Base-by-base conservation (phyloP, 1,140 invertebrate genomes). In the Holotrichia oblita region DNA sequence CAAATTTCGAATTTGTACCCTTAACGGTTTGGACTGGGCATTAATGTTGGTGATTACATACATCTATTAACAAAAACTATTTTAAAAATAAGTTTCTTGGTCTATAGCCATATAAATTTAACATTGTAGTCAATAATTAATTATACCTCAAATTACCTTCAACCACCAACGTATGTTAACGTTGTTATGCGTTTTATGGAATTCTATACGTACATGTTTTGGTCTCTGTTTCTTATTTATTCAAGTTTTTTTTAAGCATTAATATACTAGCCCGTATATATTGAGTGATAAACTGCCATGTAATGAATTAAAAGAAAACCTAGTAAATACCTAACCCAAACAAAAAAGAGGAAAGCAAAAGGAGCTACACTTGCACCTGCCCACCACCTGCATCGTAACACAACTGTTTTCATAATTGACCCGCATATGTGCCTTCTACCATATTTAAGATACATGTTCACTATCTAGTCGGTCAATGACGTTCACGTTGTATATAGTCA, bases 331-430 rank as follows among this genome's bases (percentile, higher is more conserved):
- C 9, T 22, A 69, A n/a, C n/a, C n/a, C 27, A 69, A 69, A 24
- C 20, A 14, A 34, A 9, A 24, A 69, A 9, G 61, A 14, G 9
- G 9, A 69, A 34, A 27, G 14, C 3, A 7, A 69, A 34, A 69
- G 22, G 14, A 69, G 42, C 42, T 9, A 69, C 27, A 14, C 8
- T 69, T 69, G 61, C 61, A 69, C 61, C 61, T 69, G 61, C 61
- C 22, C 61, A 14, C 61, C 61, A 34, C 61, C 48, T 69, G 61
- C 61, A 69, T 69, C 61, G 61, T 17, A 27, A 69, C 61, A 12
- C 61, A 69, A 69, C 61, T 69, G 61, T 69, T 69, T 69, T 34
- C 61, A 69, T 69, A 69, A 69, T 69, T 69, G 61, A 69, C 61
- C 61, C 61, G 61, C 61, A 69, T 69, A 34, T 69, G 61, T 69